Evolutionary conservation across 2,113 vertebrate species (phyloP).

Genomic region (Antennarius striatus): DNA sequence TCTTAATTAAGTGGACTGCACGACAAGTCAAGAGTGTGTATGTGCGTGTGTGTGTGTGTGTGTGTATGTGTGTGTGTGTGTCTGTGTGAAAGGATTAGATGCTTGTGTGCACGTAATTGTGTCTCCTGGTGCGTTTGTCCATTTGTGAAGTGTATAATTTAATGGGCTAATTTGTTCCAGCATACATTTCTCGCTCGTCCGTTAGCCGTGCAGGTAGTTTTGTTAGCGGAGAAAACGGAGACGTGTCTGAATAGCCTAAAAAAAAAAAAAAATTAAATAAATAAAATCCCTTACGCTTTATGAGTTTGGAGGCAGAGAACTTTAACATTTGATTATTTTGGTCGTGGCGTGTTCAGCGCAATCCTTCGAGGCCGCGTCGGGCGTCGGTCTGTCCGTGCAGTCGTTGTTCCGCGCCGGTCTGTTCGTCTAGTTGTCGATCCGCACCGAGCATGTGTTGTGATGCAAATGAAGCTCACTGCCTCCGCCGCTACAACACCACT

Average conservation of each 20-base stretch:
- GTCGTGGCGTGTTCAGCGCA: not conserved
- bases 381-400: too few relatives aligned
- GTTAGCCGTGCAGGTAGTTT: too few relatives aligned
- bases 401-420: not conserved
- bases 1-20: constrained; percentile 67
- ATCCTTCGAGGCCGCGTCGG: not conserved
- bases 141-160: not conserved
- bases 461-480: constrained; percentile 64
- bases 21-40: constrained; percentile 37
- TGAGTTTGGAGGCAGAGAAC: too few relatives aligned
- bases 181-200: too few relatives aligned
- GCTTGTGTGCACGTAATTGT: not conserved
- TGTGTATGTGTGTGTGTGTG: constrained; percentile 14
- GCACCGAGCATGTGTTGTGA: constrained; percentile 63
- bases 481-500: constrained; percentile 46
- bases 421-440: constrained; percentile 16
- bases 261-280: too few relatives aligned
- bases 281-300: too few relatives aligned
- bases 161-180: not conserved
- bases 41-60: constrained; percentile 3
- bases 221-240: too few relatives aligned
- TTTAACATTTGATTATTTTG: not conserved
- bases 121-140: not conserved
- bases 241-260: too few relatives aligned
- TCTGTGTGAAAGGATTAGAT: constrained; percentile 37